A percentile compares a stretch with the other conserved stretches of the same genome.
These are phyloP conservation scores for Epinotia demarniana DNA, from an alignment of 2,888 invertebrate genomes.

Conservation along the genomic window DNA sequence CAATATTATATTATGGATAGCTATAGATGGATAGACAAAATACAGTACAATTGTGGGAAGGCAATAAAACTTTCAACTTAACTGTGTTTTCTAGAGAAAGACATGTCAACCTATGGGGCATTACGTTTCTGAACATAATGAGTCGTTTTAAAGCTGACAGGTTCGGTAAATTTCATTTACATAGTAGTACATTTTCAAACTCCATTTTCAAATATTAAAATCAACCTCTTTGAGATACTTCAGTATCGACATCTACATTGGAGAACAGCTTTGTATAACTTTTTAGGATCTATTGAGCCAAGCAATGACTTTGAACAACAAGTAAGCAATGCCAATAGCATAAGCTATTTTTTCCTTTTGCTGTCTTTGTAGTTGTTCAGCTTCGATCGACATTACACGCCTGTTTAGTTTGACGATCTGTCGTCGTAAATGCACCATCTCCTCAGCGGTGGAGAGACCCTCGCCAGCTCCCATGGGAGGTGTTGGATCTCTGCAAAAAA, in stretches of 20 bases:
- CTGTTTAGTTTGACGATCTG: conserved; percentile 95
- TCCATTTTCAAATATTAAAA: conserved; percentile 2
- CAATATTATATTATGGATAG: too few relatives aligned
- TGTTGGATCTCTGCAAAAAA: conserved; percentile 86
- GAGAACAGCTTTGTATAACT: conserved; percentile 58
- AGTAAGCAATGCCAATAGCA: conserved; percentile 93
- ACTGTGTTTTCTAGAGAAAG: conserved; percentile 1
- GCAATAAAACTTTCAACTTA: conserved; percentile 8
- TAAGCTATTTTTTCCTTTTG: conserved; percentile 95
- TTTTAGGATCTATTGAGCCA: conserved; percentile 87
- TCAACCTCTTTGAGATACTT: conserved; percentile 57
- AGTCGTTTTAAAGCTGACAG: conserved; percentile 10
- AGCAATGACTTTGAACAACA: conserved; percentile 92
- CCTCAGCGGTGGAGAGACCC: conserved; percentile 89
- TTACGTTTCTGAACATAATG: conserved; percentile 60
- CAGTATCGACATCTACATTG: conserved; percentile 72
- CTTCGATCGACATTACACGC: conserved; percentile 93
- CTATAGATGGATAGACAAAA: too few relatives aligned
- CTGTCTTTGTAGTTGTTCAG: conserved; percentile 92
- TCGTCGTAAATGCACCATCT: conserved; percentile 91
- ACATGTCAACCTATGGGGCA: conserved; percentile 42
- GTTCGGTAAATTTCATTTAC: conserved; percentile 21
- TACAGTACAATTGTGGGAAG: background rate
- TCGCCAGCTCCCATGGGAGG: conserved; percentile 87
- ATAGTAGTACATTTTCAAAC: conserved; percentile 15